Evolutionary conservation across 2,113 vertebrate species (phyloP).

Genomic region (Nymphicus hollandicus): DNA sequence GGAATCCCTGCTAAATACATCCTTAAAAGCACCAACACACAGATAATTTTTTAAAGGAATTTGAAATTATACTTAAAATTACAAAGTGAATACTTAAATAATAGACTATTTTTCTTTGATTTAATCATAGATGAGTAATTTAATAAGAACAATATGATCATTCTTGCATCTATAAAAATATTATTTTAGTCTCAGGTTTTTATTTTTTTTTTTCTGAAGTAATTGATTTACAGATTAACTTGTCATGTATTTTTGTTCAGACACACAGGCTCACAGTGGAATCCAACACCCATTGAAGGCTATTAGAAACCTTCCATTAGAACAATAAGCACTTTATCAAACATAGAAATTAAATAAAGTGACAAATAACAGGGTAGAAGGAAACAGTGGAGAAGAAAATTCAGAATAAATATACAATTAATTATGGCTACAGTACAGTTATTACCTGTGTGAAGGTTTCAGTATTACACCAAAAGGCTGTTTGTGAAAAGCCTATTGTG

Average conservation of each 20-base stretch:
- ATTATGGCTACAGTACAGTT: background rate
- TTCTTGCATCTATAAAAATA: background rate
- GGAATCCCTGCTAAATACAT: background rate
- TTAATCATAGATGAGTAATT: background rate
- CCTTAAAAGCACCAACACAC: accelerated
- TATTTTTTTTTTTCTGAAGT: background rate
- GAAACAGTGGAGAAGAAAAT: conserved; percentile 14
- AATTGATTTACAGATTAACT: background rate
- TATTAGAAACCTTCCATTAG: conserved; percentile 5
- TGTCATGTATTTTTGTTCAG: background rate
- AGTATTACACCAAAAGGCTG: background rate
- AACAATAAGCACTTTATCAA: conserved; percentile 7
- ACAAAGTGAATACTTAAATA: background rate
- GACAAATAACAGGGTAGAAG: conserved; percentile 15
- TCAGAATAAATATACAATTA: background rate
- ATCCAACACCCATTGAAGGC: background rate
- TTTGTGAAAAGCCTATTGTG: background rate
- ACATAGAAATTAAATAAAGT: conserved; percentile 26
- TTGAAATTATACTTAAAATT: background rate
- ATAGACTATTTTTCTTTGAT: background rate
- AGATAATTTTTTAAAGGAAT: background rate
- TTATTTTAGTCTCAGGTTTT: background rate
- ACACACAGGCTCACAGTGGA: background rate
- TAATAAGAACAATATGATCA: background rate
- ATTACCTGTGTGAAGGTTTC: background rate